Conservation (phyloP, 2,888 invertebrate species). For the Hipparchia sbordonii region DNA sequence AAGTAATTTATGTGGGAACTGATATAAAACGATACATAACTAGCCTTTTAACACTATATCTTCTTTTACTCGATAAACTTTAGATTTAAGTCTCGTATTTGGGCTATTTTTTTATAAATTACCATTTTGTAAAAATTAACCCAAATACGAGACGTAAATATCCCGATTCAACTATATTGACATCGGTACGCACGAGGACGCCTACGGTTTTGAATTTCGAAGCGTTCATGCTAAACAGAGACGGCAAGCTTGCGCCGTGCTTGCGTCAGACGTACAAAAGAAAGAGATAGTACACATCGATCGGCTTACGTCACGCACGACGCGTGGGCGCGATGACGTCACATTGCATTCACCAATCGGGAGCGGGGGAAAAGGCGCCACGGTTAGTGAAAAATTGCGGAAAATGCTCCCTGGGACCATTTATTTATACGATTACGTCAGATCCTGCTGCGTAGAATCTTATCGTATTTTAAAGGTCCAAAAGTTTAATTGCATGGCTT, state of each 20-base stretch:
- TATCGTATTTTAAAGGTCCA: conserved; percentile 10
- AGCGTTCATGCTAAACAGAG: conserved; percentile 70
- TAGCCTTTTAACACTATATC: too few species aligned
- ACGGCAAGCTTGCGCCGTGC: conserved; percentile 35
- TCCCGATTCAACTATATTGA: conserved; percentile 48
- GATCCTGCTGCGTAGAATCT: conserved; percentile 36
- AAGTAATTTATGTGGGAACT: too few species aligned
- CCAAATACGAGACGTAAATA: conserved; percentile 31
- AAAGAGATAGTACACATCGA: conserved; percentile 67
- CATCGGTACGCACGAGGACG: conserved; percentile 71
- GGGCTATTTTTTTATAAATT: too few species aligned
- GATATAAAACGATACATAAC: too few species aligned
- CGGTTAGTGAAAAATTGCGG: conserved; percentile 57
- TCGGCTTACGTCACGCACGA: conserved; percentile 77
- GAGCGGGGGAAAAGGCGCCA: conserved; percentile 70
- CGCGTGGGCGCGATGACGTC: conserved; percentile 82
- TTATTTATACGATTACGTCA: conserved; percentile 45
- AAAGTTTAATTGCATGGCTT: not conserved
- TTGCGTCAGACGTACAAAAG: conserved; percentile 39
- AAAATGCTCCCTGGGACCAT: conserved; percentile 44
- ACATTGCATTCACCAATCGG: conserved; percentile 67
- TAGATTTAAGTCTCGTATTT: too few species aligned
- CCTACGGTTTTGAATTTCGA: conserved; percentile 73
- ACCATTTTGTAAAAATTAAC: conserved; percentile 34
- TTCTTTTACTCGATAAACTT: too few species aligned